These are phyloP conservation scores for Hedya salicella DNA, from an alignment of 2,888 invertebrate species.

Conservation along the genomic window DNA sequence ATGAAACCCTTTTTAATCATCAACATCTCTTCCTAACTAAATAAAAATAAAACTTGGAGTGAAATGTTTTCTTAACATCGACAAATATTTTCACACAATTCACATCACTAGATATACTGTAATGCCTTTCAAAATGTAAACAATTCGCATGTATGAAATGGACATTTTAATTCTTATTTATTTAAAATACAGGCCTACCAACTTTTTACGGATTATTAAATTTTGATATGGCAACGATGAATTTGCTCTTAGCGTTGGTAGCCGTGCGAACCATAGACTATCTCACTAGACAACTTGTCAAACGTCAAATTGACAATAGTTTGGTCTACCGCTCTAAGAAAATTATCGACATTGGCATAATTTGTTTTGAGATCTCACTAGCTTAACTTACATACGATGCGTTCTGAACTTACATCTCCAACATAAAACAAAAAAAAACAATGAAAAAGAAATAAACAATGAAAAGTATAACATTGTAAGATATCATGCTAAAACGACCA, in stretches of 20 bases:
- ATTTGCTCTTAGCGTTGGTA: conserved; percentile 29
- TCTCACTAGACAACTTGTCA: conserved; percentile 47
- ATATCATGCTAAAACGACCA: neutral
- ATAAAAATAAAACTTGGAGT: conserved; percentile 10
- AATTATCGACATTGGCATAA: conserved; percentile 58
- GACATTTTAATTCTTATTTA: conserved; percentile 30
- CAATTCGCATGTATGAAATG: conserved; percentile 25
- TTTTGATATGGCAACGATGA: conserved; percentile 29
- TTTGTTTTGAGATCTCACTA: conserved; percentile 45
- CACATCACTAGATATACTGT: conserved; percentile 29
- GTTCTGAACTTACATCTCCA: conserved; percentile 45
- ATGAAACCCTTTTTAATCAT: conserved; percentile 7
- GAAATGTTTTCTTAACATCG: conserved; percentile 20
- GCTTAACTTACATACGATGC: conserved; percentile 42
- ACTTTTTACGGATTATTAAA: conserved; percentile 5
- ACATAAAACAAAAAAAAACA: neutral
- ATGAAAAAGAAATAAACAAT: neutral
- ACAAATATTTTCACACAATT: conserved; percentile 31
- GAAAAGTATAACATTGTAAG: neutral
- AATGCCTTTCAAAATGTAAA: conserved; percentile 12
- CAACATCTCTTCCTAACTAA: neutral
- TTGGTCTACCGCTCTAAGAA: conserved; percentile 61
- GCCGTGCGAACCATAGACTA: conserved; percentile 33
- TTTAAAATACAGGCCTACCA: conserved; percentile 31
- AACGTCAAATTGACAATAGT: conserved; percentile 54